These are phyloP conservation scores for Burhinus oedicnemus DNA, from an alignment of 2,113 vertebrate species.

Conservation along the genomic window DNA sequence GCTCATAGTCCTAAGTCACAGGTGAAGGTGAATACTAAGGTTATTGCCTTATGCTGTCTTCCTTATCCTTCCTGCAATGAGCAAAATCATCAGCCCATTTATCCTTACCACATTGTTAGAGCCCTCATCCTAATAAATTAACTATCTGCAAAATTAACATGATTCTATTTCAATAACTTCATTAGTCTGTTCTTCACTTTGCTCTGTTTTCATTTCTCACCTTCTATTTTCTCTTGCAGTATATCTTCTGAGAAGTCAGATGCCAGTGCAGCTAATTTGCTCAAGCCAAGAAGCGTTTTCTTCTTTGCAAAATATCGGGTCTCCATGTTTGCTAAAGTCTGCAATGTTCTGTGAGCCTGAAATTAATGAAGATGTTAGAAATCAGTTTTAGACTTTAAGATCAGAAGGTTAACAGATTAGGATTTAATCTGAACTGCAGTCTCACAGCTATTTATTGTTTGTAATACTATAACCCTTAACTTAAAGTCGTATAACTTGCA, in stretches of 20 bases:
- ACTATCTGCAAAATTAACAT: neutral
- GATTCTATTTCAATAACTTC: neutral
- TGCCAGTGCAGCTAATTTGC: conserved; percentile 89
- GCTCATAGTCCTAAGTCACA: neutral
- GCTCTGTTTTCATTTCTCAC: conserved; percentile 66
- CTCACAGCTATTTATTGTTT: neutral
- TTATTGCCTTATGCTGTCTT: neutral
- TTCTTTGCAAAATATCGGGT: conserved; percentile 93
- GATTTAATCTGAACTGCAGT: neutral
- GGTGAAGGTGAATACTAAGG: neutral
- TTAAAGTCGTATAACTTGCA: neutral
- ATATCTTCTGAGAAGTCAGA: conserved; percentile 84
- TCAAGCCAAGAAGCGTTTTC: conserved; percentile 94
- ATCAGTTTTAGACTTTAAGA: neutral
- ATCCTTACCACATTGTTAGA: neutral
- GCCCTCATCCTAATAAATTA: neutral
- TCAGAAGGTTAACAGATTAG: neutral
- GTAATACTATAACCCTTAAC: neutral
- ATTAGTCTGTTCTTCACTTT: neutral
- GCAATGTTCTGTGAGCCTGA: conserved; percentile 89
- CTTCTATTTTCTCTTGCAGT: conserved; percentile 87
- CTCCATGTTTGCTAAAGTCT: conserved; percentile 88
- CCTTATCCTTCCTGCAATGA: neutral
- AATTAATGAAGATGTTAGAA: neutral
- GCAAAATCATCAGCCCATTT: neutral